Percentiles rank a stretch among this genome's conserved stretches.
These are phyloP conservation scores for Leptopilina myrica DNA, from an alignment of 2,888 invertebrate species.

Conservation along the genomic window DNA sequence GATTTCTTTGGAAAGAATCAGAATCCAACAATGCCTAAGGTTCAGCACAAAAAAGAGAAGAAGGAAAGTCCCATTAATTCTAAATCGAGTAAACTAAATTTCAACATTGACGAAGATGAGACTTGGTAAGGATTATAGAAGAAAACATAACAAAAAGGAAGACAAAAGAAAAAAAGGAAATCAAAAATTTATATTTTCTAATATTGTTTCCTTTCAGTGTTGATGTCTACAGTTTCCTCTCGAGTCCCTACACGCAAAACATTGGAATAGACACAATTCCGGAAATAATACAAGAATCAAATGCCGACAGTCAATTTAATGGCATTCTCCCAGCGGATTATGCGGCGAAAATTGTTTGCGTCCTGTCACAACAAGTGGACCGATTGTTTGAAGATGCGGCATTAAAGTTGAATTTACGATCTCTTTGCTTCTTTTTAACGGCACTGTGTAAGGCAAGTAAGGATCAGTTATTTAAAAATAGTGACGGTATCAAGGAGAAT, in stretches of 20 bases:
- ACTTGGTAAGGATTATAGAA: conserved; percentile 80
- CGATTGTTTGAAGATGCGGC: conserved; percentile 94
- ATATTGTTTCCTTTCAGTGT: conserved; percentile 79
- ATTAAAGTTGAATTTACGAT: conserved; percentile 89
- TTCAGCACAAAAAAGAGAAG: conserved; percentile 82
- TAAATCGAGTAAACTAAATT: conserved; percentile 80
- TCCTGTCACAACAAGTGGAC: conserved; percentile 92
- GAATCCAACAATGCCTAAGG: conserved; percentile 82
- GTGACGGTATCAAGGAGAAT: conserved; percentile 64
- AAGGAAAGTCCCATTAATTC: conserved; percentile 76
- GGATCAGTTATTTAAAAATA: conserved; percentile 79
- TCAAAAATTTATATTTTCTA: no score
- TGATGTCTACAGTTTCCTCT: conserved; percentile 90
- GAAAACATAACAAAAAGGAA: neutral
- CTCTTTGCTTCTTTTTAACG: conserved; percentile 88
- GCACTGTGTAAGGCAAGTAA: conserved; percentile 92
- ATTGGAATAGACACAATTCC: conserved; percentile 81
- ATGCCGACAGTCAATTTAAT: conserved; percentile 78
- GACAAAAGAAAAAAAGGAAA: no score
- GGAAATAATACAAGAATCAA: conserved; percentile 81
- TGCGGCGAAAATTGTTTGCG: conserved; percentile 93
- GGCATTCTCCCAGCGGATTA: conserved; percentile 86
- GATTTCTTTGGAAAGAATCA: conserved; percentile 91
- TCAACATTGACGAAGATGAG: conserved; percentile 83
- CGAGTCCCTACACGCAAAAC: conserved; percentile 82